Base-by-base conservation (phyloP, 2,888 invertebrate species). In the Tromatobia lineatoria region DNA sequence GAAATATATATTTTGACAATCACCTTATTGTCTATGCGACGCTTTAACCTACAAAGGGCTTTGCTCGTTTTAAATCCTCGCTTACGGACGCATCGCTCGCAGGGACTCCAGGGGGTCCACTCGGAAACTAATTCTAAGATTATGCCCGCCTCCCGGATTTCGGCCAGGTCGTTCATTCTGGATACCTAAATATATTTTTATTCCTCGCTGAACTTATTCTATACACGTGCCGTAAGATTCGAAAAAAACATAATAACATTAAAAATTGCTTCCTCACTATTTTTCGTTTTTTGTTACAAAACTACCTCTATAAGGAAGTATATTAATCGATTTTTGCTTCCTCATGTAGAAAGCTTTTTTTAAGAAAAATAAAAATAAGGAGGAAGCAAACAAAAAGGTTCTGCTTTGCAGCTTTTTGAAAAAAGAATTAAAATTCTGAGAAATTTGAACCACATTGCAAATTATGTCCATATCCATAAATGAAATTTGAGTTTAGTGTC, bases 101-200 rank as follows among this genome's bases (percentile, higher is more conserved):
- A 96, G n/a, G 92, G 89, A 3, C 95, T 91, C 95, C 95, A 95
- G 2, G 93, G 88, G 75, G 94, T 94, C 95, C 95, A 95, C 87
- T 94, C 94, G 3, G 95, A 95, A 25, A 94, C 88, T 45, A 95
- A 85, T 90, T 95, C 94, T 75, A 95, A 91, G 71, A 89, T 91
- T 52, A 95, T 87, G 76, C 94, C 94, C 71, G 93, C 86, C 15
- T 94, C 91, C 85, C 94, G 92, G n/a, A 95, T 89, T 57, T 91
- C 89, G 3, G 89, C 87, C 82, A 94, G 94, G 66, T 95, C 94
- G 45, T 89, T 85, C 87, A 94, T 93, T 69, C 92, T 91, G 13
- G 95, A 94, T 70, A 91, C 86, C 93, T 93, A 61, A 42, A n/a
- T 7, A 15, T 25, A 23, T 57, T n/a, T 38, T n/a, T 59, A 69